Percentiles rank a stretch among this genome's conserved stretches.
phyloP scores from a whole-genome alignment of 2,888 invertebrate species.

The Phasia obesa region DNA sequence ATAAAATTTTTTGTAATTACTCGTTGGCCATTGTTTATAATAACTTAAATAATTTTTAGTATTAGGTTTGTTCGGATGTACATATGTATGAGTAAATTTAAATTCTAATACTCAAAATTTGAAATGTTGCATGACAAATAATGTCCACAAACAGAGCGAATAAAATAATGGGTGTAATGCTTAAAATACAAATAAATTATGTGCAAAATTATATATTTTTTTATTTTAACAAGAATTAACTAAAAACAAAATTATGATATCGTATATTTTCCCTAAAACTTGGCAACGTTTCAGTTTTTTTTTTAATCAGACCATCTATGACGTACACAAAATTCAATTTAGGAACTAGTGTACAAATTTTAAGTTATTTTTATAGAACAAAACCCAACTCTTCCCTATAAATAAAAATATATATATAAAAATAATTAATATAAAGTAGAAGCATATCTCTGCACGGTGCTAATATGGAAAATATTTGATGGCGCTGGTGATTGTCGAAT shows the following conservation, averaged over 20 bases:
- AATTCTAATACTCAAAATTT: conserved; percentile 3
- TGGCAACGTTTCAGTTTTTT: conserved; percentile 63
- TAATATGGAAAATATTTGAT: conserved; percentile 40
- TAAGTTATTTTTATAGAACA: conserved; percentile 53
- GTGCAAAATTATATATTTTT: conserved; percentile 23
- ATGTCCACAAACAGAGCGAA: conserved; percentile 10
- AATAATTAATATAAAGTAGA: conserved; percentile 51
- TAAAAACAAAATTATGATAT: conserved; percentile 57
- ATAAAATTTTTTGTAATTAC: too few relatives aligned
- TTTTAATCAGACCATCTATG: conserved; percentile 67
- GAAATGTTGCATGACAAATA: conserved; percentile 18
- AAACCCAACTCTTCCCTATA: not conserved
- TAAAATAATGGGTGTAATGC: conserved; percentile 12
- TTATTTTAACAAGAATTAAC: conserved; percentile 10
- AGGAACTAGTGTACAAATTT: conserved; percentile 54
- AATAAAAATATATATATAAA: conserved; percentile 7
- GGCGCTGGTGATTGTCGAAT: conserved; percentile 17
- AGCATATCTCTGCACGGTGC: conserved; percentile 13
- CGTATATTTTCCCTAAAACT: conserved; percentile 49
- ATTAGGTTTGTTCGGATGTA: too few relatives aligned
- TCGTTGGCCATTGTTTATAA: too few relatives aligned
- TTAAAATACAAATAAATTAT: conserved; percentile 22
- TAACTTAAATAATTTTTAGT: too few relatives aligned
- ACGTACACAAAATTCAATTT: conserved; percentile 61
- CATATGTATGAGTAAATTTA: too few relatives aligned